phyloP scores from a whole-genome alignment of 2,888 invertebrate genomes.

The Nomada flava region DNA sequence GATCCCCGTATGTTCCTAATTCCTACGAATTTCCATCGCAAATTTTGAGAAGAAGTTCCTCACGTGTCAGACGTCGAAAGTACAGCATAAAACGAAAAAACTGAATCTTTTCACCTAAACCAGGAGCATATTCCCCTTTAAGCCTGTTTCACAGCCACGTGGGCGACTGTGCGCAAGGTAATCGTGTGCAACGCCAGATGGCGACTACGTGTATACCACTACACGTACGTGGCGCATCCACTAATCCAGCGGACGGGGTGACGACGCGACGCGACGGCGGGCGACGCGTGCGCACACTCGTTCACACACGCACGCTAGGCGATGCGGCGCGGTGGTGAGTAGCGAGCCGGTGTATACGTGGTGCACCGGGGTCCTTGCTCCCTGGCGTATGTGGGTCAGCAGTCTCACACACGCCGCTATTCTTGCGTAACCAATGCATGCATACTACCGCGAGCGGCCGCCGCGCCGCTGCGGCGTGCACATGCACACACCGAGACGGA shows the following conservation, averaged over 20 bases:
- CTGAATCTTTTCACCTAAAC: too few species aligned
- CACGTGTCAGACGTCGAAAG: too few species aligned
- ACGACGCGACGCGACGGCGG: not conserved
- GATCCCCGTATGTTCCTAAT: too few species aligned
- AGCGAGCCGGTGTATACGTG: constrained; percentile 58
- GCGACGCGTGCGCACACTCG: constrained; percentile 14
- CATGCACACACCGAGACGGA: constrained; percentile 66
- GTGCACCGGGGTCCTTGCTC: constrained; percentile 83
- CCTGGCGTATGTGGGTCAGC: constrained; percentile 84
- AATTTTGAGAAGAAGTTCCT: too few species aligned
- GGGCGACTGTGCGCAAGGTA: constrained; percentile 54
- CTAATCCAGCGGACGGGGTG: too few species aligned
- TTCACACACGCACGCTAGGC: constrained; percentile 61
- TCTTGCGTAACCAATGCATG: constrained; percentile 84
- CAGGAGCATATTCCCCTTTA: not conserved
- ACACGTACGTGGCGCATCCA: constrained; percentile 42
- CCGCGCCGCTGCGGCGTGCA: constrained; percentile 52
- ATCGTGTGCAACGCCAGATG: constrained; percentile 65
- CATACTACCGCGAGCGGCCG: constrained; percentile 58
- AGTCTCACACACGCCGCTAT: constrained; percentile 84
- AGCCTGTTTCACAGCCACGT: constrained; percentile 59
- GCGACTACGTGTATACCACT: constrained; percentile 46
- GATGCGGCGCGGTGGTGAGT: constrained; percentile 31
- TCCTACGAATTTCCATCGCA: too few species aligned
- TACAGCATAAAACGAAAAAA: too few species aligned